Evolutionary conservation across 1,140 invertebrate species (phyloP).

Genomic region (Drosophila orosa): DNA sequence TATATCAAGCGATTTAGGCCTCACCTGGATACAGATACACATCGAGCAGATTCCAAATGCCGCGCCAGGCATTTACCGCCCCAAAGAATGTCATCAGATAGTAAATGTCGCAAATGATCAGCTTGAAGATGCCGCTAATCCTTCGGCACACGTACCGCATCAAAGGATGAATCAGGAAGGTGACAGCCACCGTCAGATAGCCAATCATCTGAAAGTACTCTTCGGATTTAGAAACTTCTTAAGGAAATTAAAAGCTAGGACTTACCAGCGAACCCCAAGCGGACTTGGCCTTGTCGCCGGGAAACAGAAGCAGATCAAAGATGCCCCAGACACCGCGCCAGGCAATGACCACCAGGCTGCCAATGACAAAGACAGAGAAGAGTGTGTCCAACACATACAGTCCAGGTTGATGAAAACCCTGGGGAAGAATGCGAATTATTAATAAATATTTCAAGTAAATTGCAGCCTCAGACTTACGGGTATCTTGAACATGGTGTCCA

Average conservation of each 20-base stretch:
- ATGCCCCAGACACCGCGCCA: slow-evolving; percentile 94
- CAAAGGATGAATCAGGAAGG: slow-evolving; percentile 89
- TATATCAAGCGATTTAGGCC: no score
- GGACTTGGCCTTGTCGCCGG: slow-evolving; percentile 86
- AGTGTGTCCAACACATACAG: slow-evolving; percentile 93
- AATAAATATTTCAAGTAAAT: background rate
- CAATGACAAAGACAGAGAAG: slow-evolving; percentile 93
- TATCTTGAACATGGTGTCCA: slow-evolving; percentile 92
- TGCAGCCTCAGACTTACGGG: slow-evolving; percentile 85
- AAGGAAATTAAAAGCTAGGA: slow-evolving; percentile 13
- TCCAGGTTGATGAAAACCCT: slow-evolving; percentile 89
- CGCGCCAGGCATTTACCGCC: slow-evolving; percentile 94
- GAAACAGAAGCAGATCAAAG: slow-evolving; percentile 91
- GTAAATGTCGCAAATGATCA: slow-evolving; percentile 90
- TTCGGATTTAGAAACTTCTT: background rate
- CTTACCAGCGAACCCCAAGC: slow-evolving; percentile 92
- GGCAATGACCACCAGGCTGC: slow-evolving; percentile 93
- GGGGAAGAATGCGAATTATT: background rate
- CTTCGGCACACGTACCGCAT: slow-evolving; percentile 88
- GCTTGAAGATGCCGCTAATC: slow-evolving; percentile 87
- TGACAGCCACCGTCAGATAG: slow-evolving; percentile 88
- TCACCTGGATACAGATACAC: slow-evolving; percentile 91
- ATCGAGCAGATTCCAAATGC: slow-evolving; percentile 92
- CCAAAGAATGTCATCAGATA: slow-evolving; percentile 91
- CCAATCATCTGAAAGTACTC: slow-evolving; percentile 87